Evolutionary conservation across 2,797 vertebrate species (phyloP), one percentile per base, ranked within the genome.

Genomic region (Chaetophractus vellerosus): DNA sequence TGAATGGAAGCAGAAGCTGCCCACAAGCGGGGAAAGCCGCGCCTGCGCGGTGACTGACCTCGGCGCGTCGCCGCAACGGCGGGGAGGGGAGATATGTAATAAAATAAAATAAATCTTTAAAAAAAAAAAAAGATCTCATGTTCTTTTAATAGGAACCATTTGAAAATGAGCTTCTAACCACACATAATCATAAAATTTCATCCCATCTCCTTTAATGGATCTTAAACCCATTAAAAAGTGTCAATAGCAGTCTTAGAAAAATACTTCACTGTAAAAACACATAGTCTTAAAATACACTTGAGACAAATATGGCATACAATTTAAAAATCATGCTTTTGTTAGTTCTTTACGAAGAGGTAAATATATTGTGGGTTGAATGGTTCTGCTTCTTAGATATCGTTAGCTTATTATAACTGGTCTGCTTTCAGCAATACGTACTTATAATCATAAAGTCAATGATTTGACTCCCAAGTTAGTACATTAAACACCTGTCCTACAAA

Each of bases 161-260:
- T 9, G 86, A 82, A 80, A 61, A 41, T 26, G 71, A 19, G 11
- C 72, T 71, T 41, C 12, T 87, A 68, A 93, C 33, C 50, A 71
- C 16, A 26, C 7, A 24, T 0, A 19, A 16, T 85, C 48, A 78
- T 72, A 59, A 79, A 57, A 74, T 19, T 61, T 10, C 61, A 11
- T 41, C 66, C 61, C 26, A 36, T 88, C 76, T 81, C 83, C 57
- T 79, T 38, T 71, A n/a, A 90, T 28, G 80, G 45, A 71, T 48
- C 64, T 89, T 41, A 41, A 61, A 28, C 66, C 41, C 23, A 50
- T 57, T 71, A 72, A 50, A 59, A 61, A 72, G 33, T 41, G n/a
- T 21, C 52, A n/a, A 14, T 45, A 50, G 55, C 45, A 81, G 33
- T 75, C 76, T 64, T 59, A 88, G 45, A n/a, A 36, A 74, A 72